Conservation (phyloP, 2,113 vertebrate genomes). For the Tiliqua scincoides region DNA sequence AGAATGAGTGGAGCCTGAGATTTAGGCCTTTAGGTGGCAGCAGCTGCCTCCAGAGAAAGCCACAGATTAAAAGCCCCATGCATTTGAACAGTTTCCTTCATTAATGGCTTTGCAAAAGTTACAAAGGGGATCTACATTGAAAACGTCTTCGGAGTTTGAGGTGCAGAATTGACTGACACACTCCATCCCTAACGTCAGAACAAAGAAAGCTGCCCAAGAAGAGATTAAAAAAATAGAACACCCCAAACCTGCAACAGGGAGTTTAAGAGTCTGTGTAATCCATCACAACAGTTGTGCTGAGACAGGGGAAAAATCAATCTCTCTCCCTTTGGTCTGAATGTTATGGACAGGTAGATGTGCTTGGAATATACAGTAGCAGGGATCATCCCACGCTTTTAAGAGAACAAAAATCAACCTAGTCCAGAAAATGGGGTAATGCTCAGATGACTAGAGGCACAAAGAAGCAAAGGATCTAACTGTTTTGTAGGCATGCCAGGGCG, state of each 20-base stretch:
- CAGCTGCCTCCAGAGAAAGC: neutral
- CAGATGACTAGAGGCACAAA: neutral
- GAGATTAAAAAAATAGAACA: neutral
- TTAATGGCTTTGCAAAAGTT: neutral
- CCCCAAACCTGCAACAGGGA: neutral
- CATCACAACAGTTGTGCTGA: slow-evolving; percentile 2
- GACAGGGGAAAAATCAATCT: neutral
- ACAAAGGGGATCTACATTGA: neutral
- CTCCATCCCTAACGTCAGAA: neutral
- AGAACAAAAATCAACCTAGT: slow-evolving; percentile 7
- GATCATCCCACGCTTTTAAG: neutral
- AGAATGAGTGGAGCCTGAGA: neutral
- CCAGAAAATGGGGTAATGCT: neutral
- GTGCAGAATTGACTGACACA: neutral
- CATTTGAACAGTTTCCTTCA: neutral
- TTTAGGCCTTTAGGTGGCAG: neutral
- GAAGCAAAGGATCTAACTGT: neutral
- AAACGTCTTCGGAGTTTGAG: neutral
- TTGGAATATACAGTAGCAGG: neutral
- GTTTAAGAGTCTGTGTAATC: slow-evolving; percentile 16
- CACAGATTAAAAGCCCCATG: neutral
- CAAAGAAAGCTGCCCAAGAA: slow-evolving; percentile 13
- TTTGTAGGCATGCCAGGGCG: neutral
- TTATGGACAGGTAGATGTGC: neutral
- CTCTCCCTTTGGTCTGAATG: neutral